Percentiles rank a stretch among this genome's conserved stretches.
These are phyloP conservation scores for Lethenteron camtschaticum DNA, from an alignment of 2,113 vertebrate species.

Conservation along the genomic window DNA sequence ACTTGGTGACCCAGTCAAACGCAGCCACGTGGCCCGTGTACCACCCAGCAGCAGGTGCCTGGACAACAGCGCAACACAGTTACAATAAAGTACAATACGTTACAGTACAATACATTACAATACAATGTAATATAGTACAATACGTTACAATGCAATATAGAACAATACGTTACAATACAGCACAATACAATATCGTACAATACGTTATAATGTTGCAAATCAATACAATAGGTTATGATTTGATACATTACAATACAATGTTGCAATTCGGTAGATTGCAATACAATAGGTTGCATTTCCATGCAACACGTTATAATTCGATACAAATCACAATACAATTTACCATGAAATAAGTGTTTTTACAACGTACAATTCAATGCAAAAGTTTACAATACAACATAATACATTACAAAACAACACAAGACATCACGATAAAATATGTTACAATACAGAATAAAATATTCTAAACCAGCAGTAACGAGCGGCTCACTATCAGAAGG, in stretches of 20 bases:
- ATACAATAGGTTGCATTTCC: neutral
- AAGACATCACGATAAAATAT: neutral
- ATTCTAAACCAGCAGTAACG: too few relatives aligned
- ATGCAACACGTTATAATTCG: neutral
- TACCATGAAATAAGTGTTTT: neutral
- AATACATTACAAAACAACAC: neutral
- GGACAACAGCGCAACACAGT: neutral
- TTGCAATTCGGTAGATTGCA: neutral
- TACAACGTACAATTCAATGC: neutral
- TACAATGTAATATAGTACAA: neutral
- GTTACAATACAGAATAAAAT: neutral
- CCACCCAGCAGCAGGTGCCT: conserved; percentile 55
- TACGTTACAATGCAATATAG: neutral
- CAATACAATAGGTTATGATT: neutral
- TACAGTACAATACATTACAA: neutral
- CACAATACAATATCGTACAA: neutral
- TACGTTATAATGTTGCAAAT: neutral
- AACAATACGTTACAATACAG: neutral
- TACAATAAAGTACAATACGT: neutral
- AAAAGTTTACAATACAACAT: neutral
- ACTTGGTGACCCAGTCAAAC: conserved; percentile 52
- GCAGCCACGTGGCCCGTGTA: conserved; percentile 48
- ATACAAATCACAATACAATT: neutral
- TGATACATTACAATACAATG: neutral
- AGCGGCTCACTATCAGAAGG: too few relatives aligned